Base-by-base conservation (phyloP, 2,797 vertebrate genomes). In the Hapalemur alaotrensis region DNA sequence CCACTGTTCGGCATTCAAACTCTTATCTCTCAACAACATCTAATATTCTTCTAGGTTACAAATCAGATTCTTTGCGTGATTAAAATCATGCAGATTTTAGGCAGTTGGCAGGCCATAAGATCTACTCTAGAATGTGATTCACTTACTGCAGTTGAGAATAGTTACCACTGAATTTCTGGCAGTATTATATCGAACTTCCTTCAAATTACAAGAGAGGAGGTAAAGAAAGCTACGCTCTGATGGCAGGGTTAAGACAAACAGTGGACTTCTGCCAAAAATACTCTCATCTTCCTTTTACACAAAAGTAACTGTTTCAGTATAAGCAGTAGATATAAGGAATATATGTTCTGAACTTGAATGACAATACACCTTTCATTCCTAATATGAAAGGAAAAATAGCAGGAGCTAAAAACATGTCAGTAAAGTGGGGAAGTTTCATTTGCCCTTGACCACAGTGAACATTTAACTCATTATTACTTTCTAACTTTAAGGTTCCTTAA, bases 111-210 rank as follows among this genome's bases (percentile, higher is more conserved):
- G 83, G 78, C 30, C 43, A 17, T 23, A 28, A 69, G 35, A 67
- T 48, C n/a, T 63, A 80, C 57, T 82, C 81, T 65, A 76, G 67
- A 86, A 86, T 32, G 43, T 69, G 67, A 89, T 32, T 92, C n/a
- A 25, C 54, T 91, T 57, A 89, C 85, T 93, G 61, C 70, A 84
- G 48, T 3, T 75, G 87, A 95, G 48, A 92, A 54, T 14, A 52
- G 75, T 72, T 85, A 72, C 35, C 35, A 54, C 5, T 17, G 41
- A 82, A 46, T 95, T 81, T 92, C 78, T 89, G 86, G 30, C 35
- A 82, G 9, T 59, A 88, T 52, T 54, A 82, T 17, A 65, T 13
- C 69, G 57, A 41, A 48, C 85, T 96, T 93, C 80, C 91, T 95
- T 78, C n/a, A 72, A 17, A n/a, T 89, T 23, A 17, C 11, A 84